Base-by-base conservation (phyloP, 2,797 vertebrate genomes). In the Odontamblyopus lacepedii region DNA sequence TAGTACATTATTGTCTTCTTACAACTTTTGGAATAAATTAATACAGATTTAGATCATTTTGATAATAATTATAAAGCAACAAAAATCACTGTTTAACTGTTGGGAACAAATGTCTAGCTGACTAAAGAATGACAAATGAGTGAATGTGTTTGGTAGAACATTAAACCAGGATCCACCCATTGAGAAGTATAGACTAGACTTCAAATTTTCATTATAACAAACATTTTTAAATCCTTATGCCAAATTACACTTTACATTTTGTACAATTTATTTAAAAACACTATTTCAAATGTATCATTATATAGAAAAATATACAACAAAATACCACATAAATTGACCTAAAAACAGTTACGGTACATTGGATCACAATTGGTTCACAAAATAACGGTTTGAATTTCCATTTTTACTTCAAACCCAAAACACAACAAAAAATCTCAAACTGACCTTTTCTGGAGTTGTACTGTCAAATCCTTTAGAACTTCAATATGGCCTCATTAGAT, bases 391-490 rank as follows among this genome's bases (percentile, higher is more conserved):
- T 64, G 1, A 9, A 38, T 12, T 4, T 48, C 1, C 4, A 15
- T 15, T 16, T 19, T 66, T 15, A 70, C 67, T 69, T 32, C 83
- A 82, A 83, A 77, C 73, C 65, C 26, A 66, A 70, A 27, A 7
- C 48, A 71, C 27, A 30, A 27, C 8, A 1, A 9, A 38, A 38
- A 38, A 38, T 9, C 35, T 1, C 35, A 38, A 41, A 89, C 91
- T 92, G 82, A 92, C 91, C 91, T 91, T 86, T 74, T 69, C 57
- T 60, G 27, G 72, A 48, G n/a, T 67, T 48, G 60, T 66, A 0
- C 72, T 66, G 18, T 53, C 48, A 53, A 72, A 56, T 89, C 87
- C 82, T 71, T 1, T 61, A 74, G 53, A 64, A 69, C 78, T 74
- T 83, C 73, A 64, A 70, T 50, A 78, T 32, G 73, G 76, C 77